phyloP scores from a whole-genome alignment of 92 coral and sea anemone species.

The Blastomussa wellsi region DNA sequence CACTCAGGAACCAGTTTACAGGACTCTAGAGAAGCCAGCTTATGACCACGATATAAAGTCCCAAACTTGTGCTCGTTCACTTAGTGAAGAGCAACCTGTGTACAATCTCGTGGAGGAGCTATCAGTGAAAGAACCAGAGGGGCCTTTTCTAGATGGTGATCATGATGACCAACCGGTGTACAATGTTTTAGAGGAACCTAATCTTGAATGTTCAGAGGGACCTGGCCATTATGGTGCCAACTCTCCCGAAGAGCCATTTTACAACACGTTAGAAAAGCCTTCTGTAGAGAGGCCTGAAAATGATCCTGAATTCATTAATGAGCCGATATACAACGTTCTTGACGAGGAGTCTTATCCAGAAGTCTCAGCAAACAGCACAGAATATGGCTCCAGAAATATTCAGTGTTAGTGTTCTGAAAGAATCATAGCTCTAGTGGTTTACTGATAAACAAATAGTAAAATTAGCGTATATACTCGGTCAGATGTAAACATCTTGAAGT shows the following conservation, averaged over 20 bases:
- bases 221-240: not conserved
- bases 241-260: not conserved
- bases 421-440: not conserved
- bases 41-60: not conserved
- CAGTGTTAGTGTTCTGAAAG: not conserved
- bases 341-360: not conserved
- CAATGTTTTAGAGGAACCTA: conserved; percentile 5
- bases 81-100: not conserved
- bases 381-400: not conserved
- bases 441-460: not conserved
- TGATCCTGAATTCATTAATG: not conserved
- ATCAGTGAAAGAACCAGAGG: not conserved
- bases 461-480: no score
- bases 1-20: not conserved
- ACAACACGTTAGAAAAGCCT: not conserved
- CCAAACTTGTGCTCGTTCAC: not conserved
- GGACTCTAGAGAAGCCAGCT: not conserved
- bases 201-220: not conserved
- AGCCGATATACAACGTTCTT: not conserved
- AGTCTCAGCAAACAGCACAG: not conserved
- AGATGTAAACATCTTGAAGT: no score
- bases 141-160: not conserved
- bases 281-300: no score
- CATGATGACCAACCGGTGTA: not conserved
- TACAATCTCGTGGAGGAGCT: not conserved